phyloP scores from a whole-genome alignment of 1,140 invertebrate genomes.

The Eupeodes corollae region DNA sequence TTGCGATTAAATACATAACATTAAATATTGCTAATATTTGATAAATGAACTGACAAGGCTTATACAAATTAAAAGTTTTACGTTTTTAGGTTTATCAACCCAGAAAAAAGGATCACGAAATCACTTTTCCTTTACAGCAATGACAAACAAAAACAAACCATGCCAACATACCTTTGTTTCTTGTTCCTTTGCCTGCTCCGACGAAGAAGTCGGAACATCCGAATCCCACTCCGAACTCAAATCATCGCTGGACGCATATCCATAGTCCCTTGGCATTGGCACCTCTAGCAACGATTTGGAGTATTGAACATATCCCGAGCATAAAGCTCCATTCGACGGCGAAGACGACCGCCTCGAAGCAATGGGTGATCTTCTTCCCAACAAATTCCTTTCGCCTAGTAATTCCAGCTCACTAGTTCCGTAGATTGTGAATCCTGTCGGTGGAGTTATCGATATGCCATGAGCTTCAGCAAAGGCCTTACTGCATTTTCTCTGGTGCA shows the following conservation, averaged over 20 bases:
- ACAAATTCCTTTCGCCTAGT: not conserved
- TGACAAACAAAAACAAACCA: not conserved
- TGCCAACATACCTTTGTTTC: conserved; percentile 22
- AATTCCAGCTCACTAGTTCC: not conserved
- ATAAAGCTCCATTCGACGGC: conserved; percentile 23
- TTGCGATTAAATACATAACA: too few species aligned
- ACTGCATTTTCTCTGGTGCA: conserved; percentile 28
- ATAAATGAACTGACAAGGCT: too few species aligned
- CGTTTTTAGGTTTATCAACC: too few species aligned
- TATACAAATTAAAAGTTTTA: too few species aligned
- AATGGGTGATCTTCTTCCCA: conserved; percentile 13
- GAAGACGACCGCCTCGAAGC: conserved; percentile 19
- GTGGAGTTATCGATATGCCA: conserved; percentile 19
- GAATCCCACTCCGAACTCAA: conserved; percentile 83
- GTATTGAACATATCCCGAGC: conserved; percentile 67
- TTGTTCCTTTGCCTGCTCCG: conserved; percentile 8
- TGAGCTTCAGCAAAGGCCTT: conserved; percentile 35
- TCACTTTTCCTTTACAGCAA: too few species aligned
- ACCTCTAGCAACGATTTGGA: conserved; percentile 61
- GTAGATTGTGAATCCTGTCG: not conserved
- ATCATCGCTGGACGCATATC: conserved; percentile 75
- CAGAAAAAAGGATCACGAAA: too few species aligned
- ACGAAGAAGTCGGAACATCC: conserved; percentile 45
- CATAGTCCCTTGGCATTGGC: conserved; percentile 60
- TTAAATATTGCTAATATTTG: too few species aligned